Base-by-base conservation (phyloP, 2,113 vertebrate genomes). In the Nanorana parkeri region DNA sequence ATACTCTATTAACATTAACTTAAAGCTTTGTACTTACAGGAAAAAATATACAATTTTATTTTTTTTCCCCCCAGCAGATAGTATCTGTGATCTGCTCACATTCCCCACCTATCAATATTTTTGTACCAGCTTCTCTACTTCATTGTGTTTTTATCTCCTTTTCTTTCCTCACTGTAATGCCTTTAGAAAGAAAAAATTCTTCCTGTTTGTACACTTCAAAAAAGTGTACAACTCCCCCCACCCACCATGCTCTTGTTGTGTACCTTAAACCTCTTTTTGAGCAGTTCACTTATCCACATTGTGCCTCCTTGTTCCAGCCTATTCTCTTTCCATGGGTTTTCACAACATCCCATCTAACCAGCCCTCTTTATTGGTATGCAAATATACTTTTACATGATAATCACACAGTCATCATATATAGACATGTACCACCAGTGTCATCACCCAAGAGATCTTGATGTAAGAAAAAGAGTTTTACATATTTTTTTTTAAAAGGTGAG, bases 111-210 rank as follows among this genome's bases (percentile, higher is more conserved):
- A 41, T 10, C 41, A 41, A 1, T 1, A 41, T 74, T 74, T 71
- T 74, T 74, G 54, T 58, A 56, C 52, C 10, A 10, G 21, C 21
- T 81, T 21, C 60, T 51, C 15, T 20, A 23, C 54, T 55, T n/a
- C n/a, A 52, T 64, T n/a, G 58, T 26, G 74, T 51, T 29, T 77
- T 58, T 41, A 26, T 54, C 65, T 60, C 15, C 65, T 36, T 24
- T 81, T 81, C 69, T 66, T 65, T 74, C 23, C 41, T 61, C 28
- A 74, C 66, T 81, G 80, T 64, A 24, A 64, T 81, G 47, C n/a
- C 58, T 72, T 80, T 29, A 23, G 23, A 68, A 20, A n/a, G 52
- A 21, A 36, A 26, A n/a, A 2, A 1, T 67, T 68, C 17, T 68
- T 78, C 24, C 52, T 66, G 24, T 52, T 74, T 66, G 69, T 20